Evolutionary conservation across 2,113 vertebrate genomes (phyloP).

Genomic region (Xenopus laevis): DNA sequence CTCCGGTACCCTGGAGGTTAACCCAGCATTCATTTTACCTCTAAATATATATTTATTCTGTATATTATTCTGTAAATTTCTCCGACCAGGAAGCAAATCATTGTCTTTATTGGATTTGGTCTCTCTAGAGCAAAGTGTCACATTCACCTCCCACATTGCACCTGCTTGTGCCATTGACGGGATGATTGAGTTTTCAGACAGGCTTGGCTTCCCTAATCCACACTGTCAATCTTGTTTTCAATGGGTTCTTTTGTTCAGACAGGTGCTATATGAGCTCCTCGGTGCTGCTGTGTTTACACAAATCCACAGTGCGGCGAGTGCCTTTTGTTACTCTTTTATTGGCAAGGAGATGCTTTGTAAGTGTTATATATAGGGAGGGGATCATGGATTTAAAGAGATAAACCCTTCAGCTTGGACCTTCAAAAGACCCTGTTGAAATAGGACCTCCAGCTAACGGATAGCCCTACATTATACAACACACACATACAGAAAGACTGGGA

Average conservation of each 20-base stretch:
- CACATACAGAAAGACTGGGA: too few species aligned
- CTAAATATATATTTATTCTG: not conserved
- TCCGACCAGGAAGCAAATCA: slow-evolving; percentile 6
- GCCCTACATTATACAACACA: too few species aligned
- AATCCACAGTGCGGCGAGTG: slow-evolving; percentile 2
- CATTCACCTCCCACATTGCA: slow-evolving; percentile 23
- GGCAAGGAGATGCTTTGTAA: too few species aligned
- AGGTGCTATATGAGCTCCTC: slow-evolving; percentile 28
- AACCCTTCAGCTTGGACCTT: too few species aligned
- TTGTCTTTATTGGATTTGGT: slow-evolving; percentile 27
- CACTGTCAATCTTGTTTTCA: slow-evolving; percentile 25
- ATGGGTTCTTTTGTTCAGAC: slow-evolving; percentile 28
- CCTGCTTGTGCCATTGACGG: slow-evolving; percentile 16
- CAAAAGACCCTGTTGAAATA: too few species aligned
- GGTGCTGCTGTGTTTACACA: slow-evolving; percentile 26
- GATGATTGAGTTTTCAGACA: slow-evolving; percentile 26
- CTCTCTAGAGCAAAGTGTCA: slow-evolving; percentile 4
- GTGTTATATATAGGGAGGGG: too few species aligned
- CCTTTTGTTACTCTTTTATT: not conserved
- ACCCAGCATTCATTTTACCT: too few species aligned
- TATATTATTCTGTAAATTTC: slow-evolving; percentile 22
- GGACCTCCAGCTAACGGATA: too few species aligned
- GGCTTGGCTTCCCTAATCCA: slow-evolving; percentile 5
- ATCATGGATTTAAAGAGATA: too few species aligned
- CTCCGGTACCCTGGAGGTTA: too few species aligned